Evolutionary conservation across 2,113 vertebrate species (phyloP).

Genomic region (Trogon melanurus): DNA sequence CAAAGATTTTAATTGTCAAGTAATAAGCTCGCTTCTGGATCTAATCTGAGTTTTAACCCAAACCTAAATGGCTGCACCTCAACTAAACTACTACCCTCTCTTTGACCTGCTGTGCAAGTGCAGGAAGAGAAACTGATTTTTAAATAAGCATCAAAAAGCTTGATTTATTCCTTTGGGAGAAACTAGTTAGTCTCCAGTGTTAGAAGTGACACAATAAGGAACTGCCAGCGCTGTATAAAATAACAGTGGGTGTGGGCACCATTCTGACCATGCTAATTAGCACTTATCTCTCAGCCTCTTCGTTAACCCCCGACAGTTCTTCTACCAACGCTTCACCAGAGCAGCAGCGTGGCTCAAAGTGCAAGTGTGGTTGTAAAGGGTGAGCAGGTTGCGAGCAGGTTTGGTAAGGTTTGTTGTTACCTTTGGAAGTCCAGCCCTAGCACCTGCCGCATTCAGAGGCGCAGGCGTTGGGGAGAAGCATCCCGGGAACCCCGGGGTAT

Average conservation of each 20-base stretch:
- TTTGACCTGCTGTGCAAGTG: not conserved
- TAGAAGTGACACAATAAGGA: not conserved
- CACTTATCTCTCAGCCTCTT: not conserved
- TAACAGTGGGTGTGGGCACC: not conserved
- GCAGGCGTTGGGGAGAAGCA: not conserved
- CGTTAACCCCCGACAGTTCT: not conserved
- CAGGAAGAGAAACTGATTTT: not conserved
- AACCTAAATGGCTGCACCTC: not conserved
- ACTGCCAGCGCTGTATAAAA: not conserved
- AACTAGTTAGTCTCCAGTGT: not conserved
- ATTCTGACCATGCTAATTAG: not conserved
- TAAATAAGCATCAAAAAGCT: not conserved
- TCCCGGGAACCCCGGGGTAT: rapidly evolving
- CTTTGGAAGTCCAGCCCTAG: not conserved
- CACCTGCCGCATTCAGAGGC: rapidly evolving
- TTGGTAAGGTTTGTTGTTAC: not conserved
- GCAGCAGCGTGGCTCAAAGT: not conserved
- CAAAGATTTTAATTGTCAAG: not conserved
- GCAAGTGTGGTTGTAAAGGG: not conserved
- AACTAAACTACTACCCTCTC: not conserved
- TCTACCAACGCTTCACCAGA: not conserved
- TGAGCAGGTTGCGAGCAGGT: not conserved
- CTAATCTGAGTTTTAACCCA: not conserved
- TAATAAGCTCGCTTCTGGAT: not conserved
- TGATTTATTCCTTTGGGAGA: not conserved